Base-by-base conservation (phyloP, 35 echinoderm and acorn worm genomes). In the Diadema setosum region DNA sequence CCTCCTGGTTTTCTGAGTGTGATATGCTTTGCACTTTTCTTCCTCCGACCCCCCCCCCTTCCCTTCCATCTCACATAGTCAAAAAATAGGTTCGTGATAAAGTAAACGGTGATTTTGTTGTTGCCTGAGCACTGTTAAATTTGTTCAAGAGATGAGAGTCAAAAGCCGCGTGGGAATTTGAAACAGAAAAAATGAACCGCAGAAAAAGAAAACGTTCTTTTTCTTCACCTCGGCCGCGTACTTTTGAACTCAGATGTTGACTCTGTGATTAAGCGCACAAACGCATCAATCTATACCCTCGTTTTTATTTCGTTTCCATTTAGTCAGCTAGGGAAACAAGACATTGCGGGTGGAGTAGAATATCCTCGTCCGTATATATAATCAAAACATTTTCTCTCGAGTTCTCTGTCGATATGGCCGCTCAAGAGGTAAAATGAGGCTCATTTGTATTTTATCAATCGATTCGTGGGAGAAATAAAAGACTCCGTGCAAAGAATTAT, bases 51-150 rank as follows among this genome's bases (percentile, higher is more conserved):
- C 63, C 37, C 12, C 8, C 30, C 63, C 63, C 11, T 67, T 8
- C 63, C 18, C 63, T 4, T 67, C 5, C 8, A n/a, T n/a, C n/a
- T n/a, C n/a, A n/a, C n/a, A n/a, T n/a, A 32, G 18, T 14, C 27
- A 67, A 78, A 78, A 78, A 78, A 15, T 7, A 41, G 73, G 73
- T 41, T 78, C 73, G 73, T 41, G 73, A 78, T 78, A 41, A 78
- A 78, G 73, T 78, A 78, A 78, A 78, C 73, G 73, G 44, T 78
- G 73, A 78, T 78, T 78, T 78, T 44, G 73, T 78, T 78, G 73
- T 78, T 78, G 73, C 73, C 44, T 78, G 73, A 78, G 73, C 73
- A 78, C 40, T 78, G 39, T 44, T 78, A 78, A 78, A 78, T 78
- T 78, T 78, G 40, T 41, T 44, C 40, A 42, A 41, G 40, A 78